These are phyloP conservation scores for Chloroceryle aenea DNA, from an alignment of 2,113 vertebrate genomes.

Conservation along the genomic window DNA sequence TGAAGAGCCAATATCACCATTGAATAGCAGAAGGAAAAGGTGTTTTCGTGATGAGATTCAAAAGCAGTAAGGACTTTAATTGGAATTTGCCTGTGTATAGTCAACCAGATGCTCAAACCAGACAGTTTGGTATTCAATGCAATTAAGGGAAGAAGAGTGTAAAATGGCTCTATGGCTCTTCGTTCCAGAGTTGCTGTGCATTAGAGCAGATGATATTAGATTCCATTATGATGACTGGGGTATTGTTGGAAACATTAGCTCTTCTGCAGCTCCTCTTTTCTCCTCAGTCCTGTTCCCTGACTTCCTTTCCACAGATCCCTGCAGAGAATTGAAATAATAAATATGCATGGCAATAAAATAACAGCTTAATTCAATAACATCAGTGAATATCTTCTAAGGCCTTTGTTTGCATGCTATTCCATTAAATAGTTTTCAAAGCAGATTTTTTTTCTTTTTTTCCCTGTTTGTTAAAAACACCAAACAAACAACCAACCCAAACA, in stretches of 20 bases:
- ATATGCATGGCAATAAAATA: neutral
- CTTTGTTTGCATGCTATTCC: neutral
- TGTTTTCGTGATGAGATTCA: neutral
- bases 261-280: neutral
- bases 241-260: neutral
- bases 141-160: neutral
- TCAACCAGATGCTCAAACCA: neutral
- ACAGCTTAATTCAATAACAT: neutral
- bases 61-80: neutral
- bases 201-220: neutral
- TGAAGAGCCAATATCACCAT: neutral
- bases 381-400: neutral
- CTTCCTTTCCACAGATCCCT: neutral
- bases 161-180: neutral
- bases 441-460: neutral
- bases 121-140: neutral
- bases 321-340: neutral
- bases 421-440: neutral
- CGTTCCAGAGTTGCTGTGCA: rapidly evolving
- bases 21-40: neutral
- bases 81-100: neutral
- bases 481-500: too few species aligned
- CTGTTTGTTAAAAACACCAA: too few species aligned
- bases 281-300: neutral
- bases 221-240: neutral